phyloP scores from a whole-genome alignment of 2,797 vertebrate species.

The Myiothlypis chrysogaster region DNA sequence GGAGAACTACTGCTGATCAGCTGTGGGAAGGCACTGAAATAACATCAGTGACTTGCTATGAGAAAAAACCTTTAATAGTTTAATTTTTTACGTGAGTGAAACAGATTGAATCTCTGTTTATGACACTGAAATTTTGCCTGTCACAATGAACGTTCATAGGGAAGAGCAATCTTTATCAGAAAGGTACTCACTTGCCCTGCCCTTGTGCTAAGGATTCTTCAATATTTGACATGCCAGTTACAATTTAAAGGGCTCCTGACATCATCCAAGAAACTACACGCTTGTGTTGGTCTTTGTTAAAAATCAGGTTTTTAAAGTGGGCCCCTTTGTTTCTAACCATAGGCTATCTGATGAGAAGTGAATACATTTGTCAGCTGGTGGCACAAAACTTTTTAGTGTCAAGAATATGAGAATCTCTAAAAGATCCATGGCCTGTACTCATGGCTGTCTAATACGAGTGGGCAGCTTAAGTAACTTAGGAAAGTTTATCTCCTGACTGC shows the following conservation, averaged over 20 bases:
- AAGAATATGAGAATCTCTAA: constrained; percentile 12
- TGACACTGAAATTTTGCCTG: neutral
- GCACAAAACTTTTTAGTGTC: constrained; percentile 29
- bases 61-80: neutral
- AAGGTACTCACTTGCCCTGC: neutral
- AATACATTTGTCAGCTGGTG: constrained; percentile 9
- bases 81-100: neutral
- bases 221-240: neutral
- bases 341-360: neutral
- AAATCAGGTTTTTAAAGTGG: constrained; percentile 17
- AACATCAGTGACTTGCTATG: neutral
- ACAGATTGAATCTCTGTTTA: neutral
- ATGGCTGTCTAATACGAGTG: neutral
- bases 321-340: constrained; percentile 40
- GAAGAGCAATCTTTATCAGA: neutral
- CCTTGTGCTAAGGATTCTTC: neutral
- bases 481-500: constrained; percentile 33
- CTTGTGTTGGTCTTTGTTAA: constrained; percentile 26
- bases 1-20: neutral
- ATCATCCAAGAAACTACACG: constrained; percentile 39
- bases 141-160: neutral
- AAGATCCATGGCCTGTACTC: neutral
- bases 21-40: neutral
- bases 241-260: constrained; percentile 38
- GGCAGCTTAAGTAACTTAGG: constrained; percentile 4